Percentiles rank a stretch among this genome's conserved stretches.
phyloP scores from a whole-genome alignment of 2,113 vertebrate genomes.

The Herpailurus yagouaroundi region DNA sequence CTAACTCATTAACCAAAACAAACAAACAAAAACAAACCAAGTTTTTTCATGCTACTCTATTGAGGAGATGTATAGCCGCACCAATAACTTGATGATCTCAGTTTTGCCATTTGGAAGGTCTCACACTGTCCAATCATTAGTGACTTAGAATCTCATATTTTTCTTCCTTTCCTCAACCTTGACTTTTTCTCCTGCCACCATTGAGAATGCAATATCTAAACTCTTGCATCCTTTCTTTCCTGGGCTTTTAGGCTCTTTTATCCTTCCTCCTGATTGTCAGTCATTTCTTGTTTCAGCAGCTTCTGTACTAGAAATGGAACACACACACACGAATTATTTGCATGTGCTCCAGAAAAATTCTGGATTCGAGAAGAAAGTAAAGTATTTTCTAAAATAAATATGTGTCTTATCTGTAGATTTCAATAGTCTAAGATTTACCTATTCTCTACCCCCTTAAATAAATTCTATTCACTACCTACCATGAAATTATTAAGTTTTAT shows the following conservation, averaged over 20 bases:
- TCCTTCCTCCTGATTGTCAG: background rate
- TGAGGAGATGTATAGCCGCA: background rate
- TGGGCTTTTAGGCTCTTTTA: background rate
- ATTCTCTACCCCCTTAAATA: background rate
- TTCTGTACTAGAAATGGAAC: background rate
- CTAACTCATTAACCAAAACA: background rate
- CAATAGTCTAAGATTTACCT: background rate
- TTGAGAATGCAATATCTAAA: background rate
- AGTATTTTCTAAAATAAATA: conserved; percentile 12
- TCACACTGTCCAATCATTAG: background rate
- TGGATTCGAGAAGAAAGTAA: background rate
- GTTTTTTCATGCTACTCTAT: background rate
- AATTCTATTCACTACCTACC: background rate
- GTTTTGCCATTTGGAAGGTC: background rate
- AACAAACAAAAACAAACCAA: background rate
- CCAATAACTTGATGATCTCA: background rate
- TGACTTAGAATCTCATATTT: background rate
- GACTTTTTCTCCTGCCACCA: background rate
- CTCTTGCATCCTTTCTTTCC: background rate
- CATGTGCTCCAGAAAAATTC: background rate
- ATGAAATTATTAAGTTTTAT: background rate
- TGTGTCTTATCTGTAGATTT: background rate
- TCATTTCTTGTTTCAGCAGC: background rate
- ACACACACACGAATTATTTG: background rate
- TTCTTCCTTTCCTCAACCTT: background rate